Evolutionary conservation across 1,140 invertebrate species (phyloP).

Genomic region (Whitmania pigra): DNA sequence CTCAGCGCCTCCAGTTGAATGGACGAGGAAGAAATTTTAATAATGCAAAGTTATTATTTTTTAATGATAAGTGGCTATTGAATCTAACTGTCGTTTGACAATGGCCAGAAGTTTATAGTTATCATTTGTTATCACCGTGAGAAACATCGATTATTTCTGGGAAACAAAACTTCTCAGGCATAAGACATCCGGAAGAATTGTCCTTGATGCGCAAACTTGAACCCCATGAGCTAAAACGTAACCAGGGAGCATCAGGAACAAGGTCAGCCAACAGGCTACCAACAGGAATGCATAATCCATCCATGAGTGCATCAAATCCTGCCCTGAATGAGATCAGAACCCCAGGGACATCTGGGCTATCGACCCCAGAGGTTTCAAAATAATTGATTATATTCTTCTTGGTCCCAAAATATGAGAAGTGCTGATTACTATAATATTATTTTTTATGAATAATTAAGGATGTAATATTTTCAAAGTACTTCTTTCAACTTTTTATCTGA

Average conservation of each 20-base stretch:
- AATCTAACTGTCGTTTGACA: no score
- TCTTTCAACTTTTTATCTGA: no score
- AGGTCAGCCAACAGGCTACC: constrained; percentile 1
- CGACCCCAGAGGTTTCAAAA: neutral
- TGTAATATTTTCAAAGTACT: no score
- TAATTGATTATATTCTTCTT: neutral
- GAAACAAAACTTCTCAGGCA: constrained; percentile 50
- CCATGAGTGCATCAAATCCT: neutral
- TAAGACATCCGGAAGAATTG: constrained; percentile 90
- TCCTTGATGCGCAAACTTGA: constrained; percentile 58
- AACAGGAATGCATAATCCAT: neutral
- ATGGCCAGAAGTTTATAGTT: no score
- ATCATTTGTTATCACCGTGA: no score
- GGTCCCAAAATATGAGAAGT: neutral
- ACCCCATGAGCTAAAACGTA: constrained; percentile 39
- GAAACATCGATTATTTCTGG: no score
- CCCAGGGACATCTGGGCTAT: neutral
- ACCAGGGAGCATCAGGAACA: constrained; percentile 26
- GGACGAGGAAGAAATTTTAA: no score
- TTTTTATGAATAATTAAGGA: neutral
- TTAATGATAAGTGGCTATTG: no score
- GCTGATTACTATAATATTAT: neutral
- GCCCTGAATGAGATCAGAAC: constrained; percentile 15
- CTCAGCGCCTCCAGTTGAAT: no score
- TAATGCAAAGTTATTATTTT: no score